Percentiles rank a stretch among this genome's conserved stretches.
Evolutionary conservation across 1,140 invertebrate species (phyloP).

Genomic region (Sitobion miscanthi): DNA sequence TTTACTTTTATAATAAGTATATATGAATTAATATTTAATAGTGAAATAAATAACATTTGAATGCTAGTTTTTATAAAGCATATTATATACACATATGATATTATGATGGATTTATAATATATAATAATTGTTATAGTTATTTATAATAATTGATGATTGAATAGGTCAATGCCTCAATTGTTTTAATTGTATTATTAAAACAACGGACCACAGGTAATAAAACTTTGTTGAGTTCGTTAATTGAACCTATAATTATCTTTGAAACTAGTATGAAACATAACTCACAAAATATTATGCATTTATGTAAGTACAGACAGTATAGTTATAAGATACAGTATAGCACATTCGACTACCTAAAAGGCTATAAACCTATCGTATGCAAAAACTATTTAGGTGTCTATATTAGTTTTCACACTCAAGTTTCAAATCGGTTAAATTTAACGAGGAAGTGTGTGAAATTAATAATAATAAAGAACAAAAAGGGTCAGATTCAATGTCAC

Average conservation of each 20-base stretch:
- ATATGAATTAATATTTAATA: too few relatives aligned
- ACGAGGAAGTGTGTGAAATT: constrained; percentile 11
- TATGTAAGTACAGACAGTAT: not conserved
- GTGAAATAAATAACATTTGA: too few relatives aligned
- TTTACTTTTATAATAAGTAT: not conserved
- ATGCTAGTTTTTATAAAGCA: too few relatives aligned
- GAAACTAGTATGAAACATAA: not conserved
- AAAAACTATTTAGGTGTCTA: not conserved
- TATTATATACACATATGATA: too few relatives aligned
- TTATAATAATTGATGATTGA: not conserved
- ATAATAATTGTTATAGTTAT: not conserved
- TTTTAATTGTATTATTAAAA: too few relatives aligned
- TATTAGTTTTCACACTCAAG: not conserved
- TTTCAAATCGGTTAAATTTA: not conserved
- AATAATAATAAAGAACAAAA: constrained; percentile 4
- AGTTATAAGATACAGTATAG: too few relatives aligned
- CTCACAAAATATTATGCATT: not conserved
- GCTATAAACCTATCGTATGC: not conserved
- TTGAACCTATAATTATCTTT: too few relatives aligned
- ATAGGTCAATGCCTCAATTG: not conserved
- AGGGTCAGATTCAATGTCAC: not conserved
- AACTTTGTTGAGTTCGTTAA: too few relatives aligned
- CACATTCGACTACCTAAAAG: too few relatives aligned
- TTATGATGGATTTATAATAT: not conserved
- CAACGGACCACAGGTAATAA: too few relatives aligned